A percentile compares a stretch with the other conserved stretches of the same genome.
phyloP scores from a whole-genome alignment of 2,113 vertebrate genomes.

The Erythrocercus mccallii region DNA sequence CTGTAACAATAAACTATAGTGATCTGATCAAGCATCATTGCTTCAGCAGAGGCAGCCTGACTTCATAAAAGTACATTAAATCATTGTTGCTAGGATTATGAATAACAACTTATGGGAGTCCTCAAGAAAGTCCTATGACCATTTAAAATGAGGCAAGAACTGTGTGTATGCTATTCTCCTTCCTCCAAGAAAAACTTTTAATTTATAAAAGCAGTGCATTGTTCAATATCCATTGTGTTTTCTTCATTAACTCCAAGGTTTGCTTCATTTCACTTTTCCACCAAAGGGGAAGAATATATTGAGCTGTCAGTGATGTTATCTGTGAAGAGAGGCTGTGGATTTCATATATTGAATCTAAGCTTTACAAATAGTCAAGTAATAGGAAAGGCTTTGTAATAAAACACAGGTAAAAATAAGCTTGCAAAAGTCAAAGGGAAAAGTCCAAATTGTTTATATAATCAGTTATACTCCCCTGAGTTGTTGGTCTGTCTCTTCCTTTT shows the following conservation, averaged over 20 bases:
- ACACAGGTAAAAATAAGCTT: conserved; percentile 53
- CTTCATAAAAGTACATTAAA: conserved; percentile 32
- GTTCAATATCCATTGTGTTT: conserved; percentile 43
- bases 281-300: conserved; percentile 40
- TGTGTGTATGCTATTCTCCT: background rate
- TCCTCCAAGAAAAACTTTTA: conserved; percentile 7
- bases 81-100: background rate
- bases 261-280: conserved; percentile 48
- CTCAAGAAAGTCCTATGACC: conserved; percentile 13
- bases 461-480: background rate
- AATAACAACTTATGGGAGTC: conserved; percentile 8
- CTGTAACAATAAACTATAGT: background rate
- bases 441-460: conserved; percentile 65
- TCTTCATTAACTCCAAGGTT: conserved; percentile 65
- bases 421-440: conserved; percentile 53
- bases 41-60: background rate
- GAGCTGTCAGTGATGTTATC: conserved; percentile 41
- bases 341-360: conserved; percentile 67
- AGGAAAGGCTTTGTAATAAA: conserved; percentile 62
- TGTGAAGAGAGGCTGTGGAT: conserved; percentile 26
- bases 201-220: conserved; percentile 32
- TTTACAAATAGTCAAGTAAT: conserved; percentile 68
- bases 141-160: background rate
- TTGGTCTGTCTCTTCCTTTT: background rate
- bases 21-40: background rate